A percentile compares a stretch with the other conserved stretches of the same genome.
These are phyloP conservation scores for Halictus rubicundus DNA, from an alignment of 1,140 invertebrate genomes.

Conservation along the genomic window DNA sequence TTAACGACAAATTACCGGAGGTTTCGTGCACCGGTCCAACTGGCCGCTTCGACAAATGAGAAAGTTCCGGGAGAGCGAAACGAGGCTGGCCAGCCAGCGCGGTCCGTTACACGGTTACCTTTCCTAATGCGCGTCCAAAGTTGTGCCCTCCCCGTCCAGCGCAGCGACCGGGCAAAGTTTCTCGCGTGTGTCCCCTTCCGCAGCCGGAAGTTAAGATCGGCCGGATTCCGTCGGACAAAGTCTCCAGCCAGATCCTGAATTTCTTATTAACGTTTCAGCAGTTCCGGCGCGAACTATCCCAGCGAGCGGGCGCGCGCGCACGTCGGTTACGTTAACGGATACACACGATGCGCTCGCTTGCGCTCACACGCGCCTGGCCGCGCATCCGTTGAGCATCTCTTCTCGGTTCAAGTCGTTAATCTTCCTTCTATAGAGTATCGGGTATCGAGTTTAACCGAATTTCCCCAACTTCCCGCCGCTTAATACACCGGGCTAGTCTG, in stretches of 20 bases:
- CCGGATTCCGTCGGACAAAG: slow-evolving; percentile 12
- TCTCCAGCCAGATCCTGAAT: slow-evolving; percentile 42
- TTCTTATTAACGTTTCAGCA: slow-evolving; percentile 59
- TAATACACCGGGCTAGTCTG: slow-evolving; percentile 12
- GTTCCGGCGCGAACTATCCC: neutral
- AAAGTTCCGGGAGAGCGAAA: slow-evolving; percentile 42
- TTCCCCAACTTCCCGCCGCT: slow-evolving; percentile 45
- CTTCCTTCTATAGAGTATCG: slow-evolving; percentile 51
- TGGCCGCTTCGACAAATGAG: slow-evolving; percentile 16
- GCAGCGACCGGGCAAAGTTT: slow-evolving; percentile 43
- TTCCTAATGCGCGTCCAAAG: slow-evolving; percentile 56
- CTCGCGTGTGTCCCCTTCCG: slow-evolving; percentile 31
- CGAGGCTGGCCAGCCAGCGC: neutral
- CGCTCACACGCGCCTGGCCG: too few species aligned
- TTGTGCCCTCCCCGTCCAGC: slow-evolving; percentile 10
- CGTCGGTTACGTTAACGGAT: slow-evolving; percentile 6
- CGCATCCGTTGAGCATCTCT: slow-evolving; percentile 8
- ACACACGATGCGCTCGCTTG: neutral
- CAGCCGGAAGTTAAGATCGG: slow-evolving; percentile 39
- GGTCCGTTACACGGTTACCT: slow-evolving; percentile 25
- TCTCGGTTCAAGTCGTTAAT: slow-evolving; percentile 25
- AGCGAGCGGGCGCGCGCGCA: neutral
- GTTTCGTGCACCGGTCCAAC: slow-evolving; percentile 8
- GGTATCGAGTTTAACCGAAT: slow-evolving; percentile 52
- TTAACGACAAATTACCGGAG: slow-evolving; percentile 44